Evolutionary conservation across 2,797 vertebrate genomes (phyloP), one percentile per base, ranked within the genome.

Genomic region (Leptatherina wallacei): DNA sequence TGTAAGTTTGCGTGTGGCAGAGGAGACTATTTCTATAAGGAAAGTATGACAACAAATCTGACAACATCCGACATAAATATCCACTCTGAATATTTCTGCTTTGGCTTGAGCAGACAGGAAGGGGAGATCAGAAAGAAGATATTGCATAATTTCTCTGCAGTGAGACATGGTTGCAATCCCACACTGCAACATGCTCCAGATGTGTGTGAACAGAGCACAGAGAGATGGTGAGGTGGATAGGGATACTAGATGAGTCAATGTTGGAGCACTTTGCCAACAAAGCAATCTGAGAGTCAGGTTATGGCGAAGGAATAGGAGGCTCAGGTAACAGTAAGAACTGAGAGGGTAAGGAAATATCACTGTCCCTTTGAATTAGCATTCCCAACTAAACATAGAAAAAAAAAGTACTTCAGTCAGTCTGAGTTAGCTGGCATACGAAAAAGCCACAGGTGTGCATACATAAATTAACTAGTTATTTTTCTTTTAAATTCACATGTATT

Each of bases 261-360:
- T 76, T 75, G 80, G 81, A 85, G 87, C 72, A 78, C 74, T 89
- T 77, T 73, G 71, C 75, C 58, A 24, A 76, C 83, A 60, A 65
- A 44, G 83, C 73, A 84, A 88, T 76, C 52, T 30, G 70, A 88
- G 76, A 88, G 72, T 71, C 0, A 42, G 75, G 76, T 69, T 64
- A 80, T 80, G 85, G 85, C 47, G 44, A 73, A 84, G 80, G 70
- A 72, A 64, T 47, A 9, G 56, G 84, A 60, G 85, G 74, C 85
- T 90, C 88, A 77, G 83, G 88, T 90, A 91, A 91, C 89, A 88
- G 91, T 88, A 91, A 89, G 85, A 78, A 69, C 73, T 79, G 70
- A 88, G 86, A 87, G 44, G 49, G 73, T 83, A 86, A 92, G 91
- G 88, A 93, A 93, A 92, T 87, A 91, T 92, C 89, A 92, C 73